A percentile compares a stretch with the other conserved stretches of the same genome.
Evolutionary conservation across 2,888 invertebrate species (phyloP).

Genomic region (Pollenia labialis): DNA sequence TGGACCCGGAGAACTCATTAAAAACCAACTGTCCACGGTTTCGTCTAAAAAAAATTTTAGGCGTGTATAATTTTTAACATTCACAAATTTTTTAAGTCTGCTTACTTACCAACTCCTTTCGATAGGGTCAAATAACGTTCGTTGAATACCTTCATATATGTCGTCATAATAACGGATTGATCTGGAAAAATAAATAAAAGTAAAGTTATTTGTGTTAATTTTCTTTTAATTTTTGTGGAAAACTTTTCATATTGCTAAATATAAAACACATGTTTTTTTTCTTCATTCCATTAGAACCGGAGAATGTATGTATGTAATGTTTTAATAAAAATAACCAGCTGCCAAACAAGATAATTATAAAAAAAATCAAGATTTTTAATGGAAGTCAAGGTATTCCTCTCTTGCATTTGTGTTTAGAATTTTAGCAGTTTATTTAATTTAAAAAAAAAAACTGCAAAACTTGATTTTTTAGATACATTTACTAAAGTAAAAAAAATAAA

Average conservation of each 20-base stretch:
- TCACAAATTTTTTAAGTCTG: neutral
- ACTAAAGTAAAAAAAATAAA: too few relatives aligned
- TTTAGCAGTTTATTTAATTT: neutral
- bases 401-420: conserved; percentile 12
- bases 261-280: neutral
- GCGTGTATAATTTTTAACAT: neutral
- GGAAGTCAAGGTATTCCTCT: conserved; percentile 75
- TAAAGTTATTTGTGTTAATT: neutral
- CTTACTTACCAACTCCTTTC: conserved; percentile 81
- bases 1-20: conserved; percentile 91
- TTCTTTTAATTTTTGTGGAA: neutral
- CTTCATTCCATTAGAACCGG: too few relatives aligned
- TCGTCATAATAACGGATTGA: conserved; percentile 77
- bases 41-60: conserved; percentile 86
- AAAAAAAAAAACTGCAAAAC: neutral
- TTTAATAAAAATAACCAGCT: neutral
- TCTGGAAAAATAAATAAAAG: conserved; percentile 25
- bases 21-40: conserved; percentile 90
- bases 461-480: too few relatives aligned
- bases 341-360: neutral
- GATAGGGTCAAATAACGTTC: conserved; percentile 81
- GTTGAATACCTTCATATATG: conserved; percentile 81
- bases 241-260: neutral
- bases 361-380: conserved; percentile 66
- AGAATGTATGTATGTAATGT: neutral